phyloP scores from a whole-genome alignment of 2,888 invertebrate genomes.

The Psylliodes chrysocephalus region DNA sequence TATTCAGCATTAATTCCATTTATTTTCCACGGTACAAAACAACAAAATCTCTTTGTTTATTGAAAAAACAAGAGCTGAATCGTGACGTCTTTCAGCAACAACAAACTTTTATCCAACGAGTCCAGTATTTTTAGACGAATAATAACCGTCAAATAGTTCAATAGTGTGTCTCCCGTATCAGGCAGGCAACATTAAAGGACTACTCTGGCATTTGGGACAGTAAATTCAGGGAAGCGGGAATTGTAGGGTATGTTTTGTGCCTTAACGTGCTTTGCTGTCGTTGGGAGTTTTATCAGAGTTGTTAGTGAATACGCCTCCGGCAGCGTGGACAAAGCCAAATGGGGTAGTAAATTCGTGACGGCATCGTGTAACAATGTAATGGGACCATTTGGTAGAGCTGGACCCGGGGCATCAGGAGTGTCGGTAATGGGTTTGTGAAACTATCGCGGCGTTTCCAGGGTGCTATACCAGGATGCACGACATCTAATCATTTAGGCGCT shows the following conservation, averaged over 20 bases:
- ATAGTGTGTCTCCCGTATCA: constrained; percentile 42
- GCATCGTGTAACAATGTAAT: constrained; percentile 54
- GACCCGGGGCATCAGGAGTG: constrained; percentile 52
- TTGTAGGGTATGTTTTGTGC: constrained; percentile 45
- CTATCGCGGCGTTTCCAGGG: constrained; percentile 41
- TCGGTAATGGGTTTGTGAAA: constrained; percentile 51
- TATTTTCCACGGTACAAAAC: no score
- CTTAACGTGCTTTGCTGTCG: constrained; percentile 43
- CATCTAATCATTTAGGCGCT: constrained; percentile 46
- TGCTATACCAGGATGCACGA: constrained; percentile 45
- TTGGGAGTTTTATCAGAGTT: constrained; percentile 47
- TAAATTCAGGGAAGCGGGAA: constrained; percentile 43
- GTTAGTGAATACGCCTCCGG: constrained; percentile 49
- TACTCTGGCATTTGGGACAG: constrained; percentile 42
- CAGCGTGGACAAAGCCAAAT: constrained; percentile 55
- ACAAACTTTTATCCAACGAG: constrained; percentile 29
- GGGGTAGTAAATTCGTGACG: constrained; percentile 52
- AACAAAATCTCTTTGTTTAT: not conserved
- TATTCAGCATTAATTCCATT: no score
- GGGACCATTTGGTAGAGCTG: constrained; percentile 47
- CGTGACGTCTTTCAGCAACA: constrained; percentile 20
- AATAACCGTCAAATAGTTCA: constrained; percentile 44
- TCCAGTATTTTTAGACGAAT: constrained; percentile 39
- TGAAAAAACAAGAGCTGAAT: constrained; percentile 15
- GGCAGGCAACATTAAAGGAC: constrained; percentile 41